These are phyloP conservation scores for Erinaceus europaeus DNA, from an alignment of 2,113 vertebrate species.

Conservation along the genomic window DNA sequence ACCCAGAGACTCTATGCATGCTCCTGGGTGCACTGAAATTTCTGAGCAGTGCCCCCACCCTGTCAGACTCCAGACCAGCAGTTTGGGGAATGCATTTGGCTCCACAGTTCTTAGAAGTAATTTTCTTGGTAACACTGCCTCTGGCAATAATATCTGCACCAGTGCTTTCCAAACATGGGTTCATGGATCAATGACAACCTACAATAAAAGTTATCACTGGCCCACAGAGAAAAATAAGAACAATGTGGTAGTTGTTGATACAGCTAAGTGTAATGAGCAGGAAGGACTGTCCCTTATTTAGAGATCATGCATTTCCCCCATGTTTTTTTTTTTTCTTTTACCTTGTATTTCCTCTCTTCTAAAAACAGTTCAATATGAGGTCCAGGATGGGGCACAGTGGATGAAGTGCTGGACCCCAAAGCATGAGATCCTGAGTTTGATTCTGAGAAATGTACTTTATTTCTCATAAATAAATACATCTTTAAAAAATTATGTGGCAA, in stretches of 20 bases:
- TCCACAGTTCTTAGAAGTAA: not conserved
- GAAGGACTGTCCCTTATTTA: not conserved
- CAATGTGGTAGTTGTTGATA: not conserved
- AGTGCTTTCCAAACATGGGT: not conserved
- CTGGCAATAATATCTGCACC: not conserved
- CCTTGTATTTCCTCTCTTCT: not conserved
- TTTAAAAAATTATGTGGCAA: too few species aligned
- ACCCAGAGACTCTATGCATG: not conserved
- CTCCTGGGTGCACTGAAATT: not conserved
- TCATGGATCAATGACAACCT: conserved; percentile 36
- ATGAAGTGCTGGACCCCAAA: too few species aligned
- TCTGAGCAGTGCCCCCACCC: not conserved
- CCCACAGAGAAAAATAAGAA: conserved; percentile 8
- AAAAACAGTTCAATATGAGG: too few species aligned
- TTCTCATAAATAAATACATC: too few species aligned
- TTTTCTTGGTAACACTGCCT: not conserved
- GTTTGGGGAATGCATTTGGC: not conserved
- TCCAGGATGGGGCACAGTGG: too few species aligned
- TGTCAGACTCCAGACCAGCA: conserved; percentile 1
- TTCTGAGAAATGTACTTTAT: too few species aligned
- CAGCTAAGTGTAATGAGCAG: not conserved
- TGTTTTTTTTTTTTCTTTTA: not conserved
- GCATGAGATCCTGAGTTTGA: too few species aligned
- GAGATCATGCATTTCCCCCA: not conserved
- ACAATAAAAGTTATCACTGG: conserved; percentile 25